phyloP scores from a whole-genome alignment of 2,888 invertebrate species.

The Pedicia rivosa region DNA sequence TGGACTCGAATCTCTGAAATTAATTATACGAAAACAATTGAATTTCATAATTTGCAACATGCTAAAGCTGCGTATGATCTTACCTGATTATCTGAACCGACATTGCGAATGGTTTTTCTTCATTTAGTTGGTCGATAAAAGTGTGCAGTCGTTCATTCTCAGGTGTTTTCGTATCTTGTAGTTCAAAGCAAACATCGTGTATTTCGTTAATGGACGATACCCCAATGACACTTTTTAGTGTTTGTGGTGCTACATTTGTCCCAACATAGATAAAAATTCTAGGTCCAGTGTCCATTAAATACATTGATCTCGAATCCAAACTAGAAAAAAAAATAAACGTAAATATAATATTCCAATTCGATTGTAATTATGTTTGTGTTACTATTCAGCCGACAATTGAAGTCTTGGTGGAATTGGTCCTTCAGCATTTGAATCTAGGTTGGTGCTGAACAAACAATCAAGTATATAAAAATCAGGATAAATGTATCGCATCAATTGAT shows the following conservation, averaged over 20 bases:
- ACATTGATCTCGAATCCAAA: constrained; percentile 74
- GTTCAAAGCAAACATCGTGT: constrained; percentile 56
- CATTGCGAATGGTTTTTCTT: constrained; percentile 66
- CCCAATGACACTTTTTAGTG: constrained; percentile 64
- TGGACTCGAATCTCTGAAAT: constrained; percentile 82
- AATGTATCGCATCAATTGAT: constrained; percentile 61
- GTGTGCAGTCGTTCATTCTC: constrained; percentile 59
- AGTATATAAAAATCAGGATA: constrained; percentile 89
- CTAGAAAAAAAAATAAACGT: constrained; percentile 32
- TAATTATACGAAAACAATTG: too few species aligned
- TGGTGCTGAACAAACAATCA: constrained; percentile 44
- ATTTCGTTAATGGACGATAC: constrained; percentile 56
- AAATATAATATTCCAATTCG: constrained; percentile 2
- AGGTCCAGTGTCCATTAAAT: constrained; percentile 78
- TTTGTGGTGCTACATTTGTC: constrained; percentile 54
- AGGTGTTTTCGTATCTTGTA: constrained; percentile 62
- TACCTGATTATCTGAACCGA: constrained; percentile 70
- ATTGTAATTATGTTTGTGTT: constrained; percentile 13
- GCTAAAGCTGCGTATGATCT: constrained; percentile 13
- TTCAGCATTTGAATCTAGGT: constrained; percentile 33
- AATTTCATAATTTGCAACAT: not conserved
- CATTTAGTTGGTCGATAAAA: constrained; percentile 70
- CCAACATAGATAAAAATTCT: constrained; percentile 72
- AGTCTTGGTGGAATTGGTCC: constrained; percentile 46
- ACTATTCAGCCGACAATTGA: constrained; percentile 71